Base-by-base conservation (phyloP, 1,140 invertebrate genomes). In the Cardiocondyla obscurior region DNA sequence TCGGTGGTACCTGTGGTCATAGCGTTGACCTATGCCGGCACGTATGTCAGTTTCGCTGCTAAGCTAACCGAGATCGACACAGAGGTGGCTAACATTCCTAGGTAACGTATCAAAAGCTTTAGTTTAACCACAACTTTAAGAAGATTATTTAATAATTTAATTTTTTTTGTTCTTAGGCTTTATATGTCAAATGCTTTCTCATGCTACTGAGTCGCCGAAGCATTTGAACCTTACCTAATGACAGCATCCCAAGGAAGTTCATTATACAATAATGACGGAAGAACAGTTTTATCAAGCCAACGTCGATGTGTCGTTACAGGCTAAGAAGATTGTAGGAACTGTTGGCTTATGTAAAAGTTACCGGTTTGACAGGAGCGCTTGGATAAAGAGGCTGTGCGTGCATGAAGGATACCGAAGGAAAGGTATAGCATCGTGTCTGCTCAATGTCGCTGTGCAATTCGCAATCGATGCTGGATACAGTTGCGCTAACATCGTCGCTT, bases 151-250 rank as follows among this genome's bases (percentile, higher is more conserved):
- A 58, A 10, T 51, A 4, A 58, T 3, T n/a, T n/a, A n/a, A n/a
- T n/a, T n/a, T n/a, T n/a, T 83, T 36, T 44, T 73, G 25, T 46
- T 88, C 51, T 86, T 22, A 93, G 93, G 60, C 77, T 90, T 33
- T 95, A 95, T 73, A 94, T 94, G 92, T 92, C 92, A 4, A 94
- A 94, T 85, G 94, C 94, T 19, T 93, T 94, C 84, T 93, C 93
- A 0, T 93, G 93, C 30, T 95, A 95, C 83, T 95, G 94, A 94
- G 92, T 95, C 22, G 94, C 94, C 1, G 95, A 95, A 89, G 92
- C 92, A 1, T 94, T 90, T 60, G 91, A 94, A 69, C 93, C 93
- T 30, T 91, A 85, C 39, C 42, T 92, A 51, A 89, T 87, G 79
- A 87, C 74, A 70, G 6, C 72, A 85, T 79, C 90, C 92, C 14